These are phyloP conservation scores for Cactoblastis cactorum DNA, from an alignment of 2,888 invertebrate genomes.

Conservation along the genomic window DNA sequence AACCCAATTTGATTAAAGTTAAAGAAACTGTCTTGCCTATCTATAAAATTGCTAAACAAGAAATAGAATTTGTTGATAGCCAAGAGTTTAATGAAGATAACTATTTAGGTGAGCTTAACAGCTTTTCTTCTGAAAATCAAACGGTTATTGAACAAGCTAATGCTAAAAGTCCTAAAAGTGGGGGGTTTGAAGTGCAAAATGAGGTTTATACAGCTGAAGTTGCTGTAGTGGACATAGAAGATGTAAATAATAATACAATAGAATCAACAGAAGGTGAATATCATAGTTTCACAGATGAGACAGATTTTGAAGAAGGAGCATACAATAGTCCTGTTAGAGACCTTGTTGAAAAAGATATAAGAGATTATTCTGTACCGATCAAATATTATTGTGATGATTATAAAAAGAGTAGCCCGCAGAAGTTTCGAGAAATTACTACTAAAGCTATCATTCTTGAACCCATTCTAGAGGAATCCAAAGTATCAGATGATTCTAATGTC, in stretches of 20 bases:
- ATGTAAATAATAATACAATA: slow-evolving; percentile 32
- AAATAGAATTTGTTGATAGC: slow-evolving; percentile 58
- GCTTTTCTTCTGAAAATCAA: slow-evolving; percentile 51
- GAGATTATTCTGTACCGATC: slow-evolving; percentile 71
- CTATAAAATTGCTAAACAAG: slow-evolving; percentile 39
- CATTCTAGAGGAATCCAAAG: slow-evolving; percentile 71
- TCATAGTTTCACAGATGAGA: slow-evolving; percentile 64
- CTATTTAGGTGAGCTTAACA: slow-evolving; percentile 56
- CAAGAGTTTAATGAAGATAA: slow-evolving; percentile 71
- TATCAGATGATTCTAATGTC: slow-evolving; percentile 51
- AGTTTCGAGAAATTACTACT: slow-evolving; percentile 30
- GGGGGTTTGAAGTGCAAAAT: slow-evolving; percentile 14
- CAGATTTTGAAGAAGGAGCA: slow-evolving; percentile 51
- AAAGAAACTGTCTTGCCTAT: slow-evolving; percentile 43
- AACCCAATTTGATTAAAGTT: slow-evolving; percentile 39
- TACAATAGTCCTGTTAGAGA: slow-evolving; percentile 71
- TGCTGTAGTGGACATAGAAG: slow-evolving; percentile 27
- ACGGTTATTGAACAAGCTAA: slow-evolving; percentile 46
- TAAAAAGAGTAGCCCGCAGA: slow-evolving; percentile 40
- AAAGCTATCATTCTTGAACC: slow-evolving; percentile 51
- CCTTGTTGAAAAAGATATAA: slow-evolving; percentile 67
- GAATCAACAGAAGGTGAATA: slow-evolving; percentile 65
- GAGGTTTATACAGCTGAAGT: slow-evolving; percentile 34
- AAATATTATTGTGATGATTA: slow-evolving; percentile 66
- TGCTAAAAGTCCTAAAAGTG: slow-evolving; percentile 15